Evolutionary conservation across 2,888 invertebrate genomes (phyloP), one percentile per base, ranked within the genome.

Genomic region (Gortyna flavago): DNA sequence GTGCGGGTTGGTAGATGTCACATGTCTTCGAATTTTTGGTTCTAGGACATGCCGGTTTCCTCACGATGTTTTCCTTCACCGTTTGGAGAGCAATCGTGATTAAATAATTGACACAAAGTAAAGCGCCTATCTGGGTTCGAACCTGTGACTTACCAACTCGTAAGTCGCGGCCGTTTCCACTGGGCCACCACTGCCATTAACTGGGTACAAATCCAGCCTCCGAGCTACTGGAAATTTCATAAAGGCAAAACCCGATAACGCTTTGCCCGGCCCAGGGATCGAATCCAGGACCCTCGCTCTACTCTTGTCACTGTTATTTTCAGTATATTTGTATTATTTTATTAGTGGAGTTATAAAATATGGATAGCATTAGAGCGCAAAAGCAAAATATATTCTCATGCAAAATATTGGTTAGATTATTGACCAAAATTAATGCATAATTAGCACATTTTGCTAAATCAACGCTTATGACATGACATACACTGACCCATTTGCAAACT

Each of bases 361-460:
- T 18, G 1, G 1, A 2, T n/a, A 35, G 8, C 44, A 29, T 29
- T 21, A 16, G 0, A 38, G 9, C n/a, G 29, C 16, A 57, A n/a
- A 48, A 29, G 54, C 25, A 57, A n/a, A 48, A 29, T 25, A 62
- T 62, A 29, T 44, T 61, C 25, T 35, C 25, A 44, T 21, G 21
- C 11, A 16, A 57, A 62, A 44, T 75, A 74, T 57, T 81, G 54
- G 16, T 65, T 62, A 51, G 35, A 71, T 64, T 81, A 48, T 72
- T 9, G 44, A 64, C 68, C 64, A 61, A 82, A 77, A 72, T 59
- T 11, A 16, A 25, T 29, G 83, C 78, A 54, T 69, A 69, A 77
- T 72, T 82, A 59, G 48, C 59, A 76, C 66, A 84, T 54, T 83
- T 84, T 72, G 80, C 66, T 68, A 83, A 82, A 82, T 82, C 84